Evolutionary conservation across 2,888 invertebrate species (phyloP), one percentile per base, ranked within the genome.

Genomic region (Syrphus vitripennis): DNA sequence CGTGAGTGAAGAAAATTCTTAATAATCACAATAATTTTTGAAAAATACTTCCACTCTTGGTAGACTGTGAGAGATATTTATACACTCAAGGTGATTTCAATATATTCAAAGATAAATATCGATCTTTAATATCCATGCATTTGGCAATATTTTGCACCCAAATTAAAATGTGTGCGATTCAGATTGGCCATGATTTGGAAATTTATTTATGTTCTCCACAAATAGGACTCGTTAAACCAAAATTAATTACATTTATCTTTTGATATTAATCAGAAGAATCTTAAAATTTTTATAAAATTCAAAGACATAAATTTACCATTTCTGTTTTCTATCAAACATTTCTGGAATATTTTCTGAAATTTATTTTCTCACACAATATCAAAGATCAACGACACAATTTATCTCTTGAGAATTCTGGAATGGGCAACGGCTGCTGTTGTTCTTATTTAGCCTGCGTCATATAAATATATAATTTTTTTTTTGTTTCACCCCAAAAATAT

Each of bases 301-400:
- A 24, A 26, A 26, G n/a, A n/a, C n/a, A 7, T 50, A n/a, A 7
- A n/a, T 50, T n/a, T 26, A 24, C 24, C 6, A 50, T 0, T 14
- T 3, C 10, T 45, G 14, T 50, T 24, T n/a, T 26, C n/a, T 24
- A 48, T 19, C 10, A 48, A 21, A 48, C 6, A 24, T 48, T 45
- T 45, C 10, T 10, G 24, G 24, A 21, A 48, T 24, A 6, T 48
- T 48, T 50, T 24, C 48, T 26, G 3, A 50, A 26, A 50, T 57
- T 31, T 57, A 57, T 57, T 5, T 31, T 19, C 29, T 31, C 55
- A 31, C 55, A 31, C 12, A 31, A 5, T 6, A 19, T 12, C 55
- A 59, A 37, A 59, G 59, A 59, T 59, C 59, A 59, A 59, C 34
- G 34, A 59, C 37, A 59, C 14, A 59, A 59, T 59, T 59, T 59